phyloP scores from a whole-genome alignment of 2,113 vertebrate species.

The Colius striatus region DNA sequence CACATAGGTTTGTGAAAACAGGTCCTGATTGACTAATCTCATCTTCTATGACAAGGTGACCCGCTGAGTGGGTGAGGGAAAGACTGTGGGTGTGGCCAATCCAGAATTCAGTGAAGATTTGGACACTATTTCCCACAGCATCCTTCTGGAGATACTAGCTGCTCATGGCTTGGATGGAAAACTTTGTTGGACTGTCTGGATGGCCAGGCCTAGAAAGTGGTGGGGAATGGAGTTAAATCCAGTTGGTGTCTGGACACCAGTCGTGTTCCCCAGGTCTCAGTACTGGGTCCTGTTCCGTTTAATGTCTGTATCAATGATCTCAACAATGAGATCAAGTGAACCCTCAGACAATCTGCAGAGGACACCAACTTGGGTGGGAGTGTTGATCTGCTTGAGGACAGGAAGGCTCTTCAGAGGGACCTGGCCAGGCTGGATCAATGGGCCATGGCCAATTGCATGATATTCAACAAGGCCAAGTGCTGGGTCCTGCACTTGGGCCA shows the following conservation, averaged over 20 bases:
- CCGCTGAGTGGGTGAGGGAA: background rate
- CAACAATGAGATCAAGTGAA: fast-evolving
- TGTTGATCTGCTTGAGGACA: background rate
- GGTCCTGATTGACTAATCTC: background rate
- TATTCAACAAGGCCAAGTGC: background rate
- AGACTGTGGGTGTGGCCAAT: no score
- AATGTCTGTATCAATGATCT: background rate
- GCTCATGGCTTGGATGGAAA: background rate
- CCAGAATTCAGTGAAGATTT: no score
- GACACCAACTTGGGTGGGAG: no score
- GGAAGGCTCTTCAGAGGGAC: no score
- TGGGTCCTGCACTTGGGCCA: background rate
- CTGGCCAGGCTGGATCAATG: no score
- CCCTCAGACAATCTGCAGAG: no score
- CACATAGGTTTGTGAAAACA: background rate
- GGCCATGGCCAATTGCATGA: no score
- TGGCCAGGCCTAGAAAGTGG: no score
- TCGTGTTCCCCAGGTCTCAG: background rate
- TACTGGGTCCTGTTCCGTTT: background rate
- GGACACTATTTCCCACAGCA: no score
- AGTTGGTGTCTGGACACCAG: background rate
- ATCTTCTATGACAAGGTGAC: background rate
- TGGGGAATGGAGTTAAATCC: background rate
- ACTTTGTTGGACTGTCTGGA: background rate
- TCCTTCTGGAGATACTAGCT: background rate